Percentiles rank a stretch among this genome's conserved stretches.
phyloP scores from a whole-genome alignment of 1,140 invertebrate genomes.

The Scylla paramamosain region DNA sequence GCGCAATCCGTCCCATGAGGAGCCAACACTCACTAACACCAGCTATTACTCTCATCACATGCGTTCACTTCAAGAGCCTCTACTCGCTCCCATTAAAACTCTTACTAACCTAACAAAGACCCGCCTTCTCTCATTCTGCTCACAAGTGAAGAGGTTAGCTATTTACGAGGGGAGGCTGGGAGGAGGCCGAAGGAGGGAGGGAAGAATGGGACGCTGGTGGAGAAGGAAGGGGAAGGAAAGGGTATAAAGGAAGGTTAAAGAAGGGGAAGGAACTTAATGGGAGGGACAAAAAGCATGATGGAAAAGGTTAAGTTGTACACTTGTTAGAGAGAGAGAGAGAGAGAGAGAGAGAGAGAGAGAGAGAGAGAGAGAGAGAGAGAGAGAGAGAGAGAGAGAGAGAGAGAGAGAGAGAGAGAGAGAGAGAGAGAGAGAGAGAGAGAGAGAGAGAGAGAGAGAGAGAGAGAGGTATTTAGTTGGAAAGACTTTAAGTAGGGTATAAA shows the following conservation, averaged over 20 bases:
- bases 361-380: slow-evolving; percentile 17
- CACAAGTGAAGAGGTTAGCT: background rate
- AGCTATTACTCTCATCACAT: too few relatives aligned
- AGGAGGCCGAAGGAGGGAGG: background rate
- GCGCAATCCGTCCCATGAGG: too few relatives aligned
- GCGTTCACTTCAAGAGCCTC: too few relatives aligned
- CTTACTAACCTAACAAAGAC: background rate
- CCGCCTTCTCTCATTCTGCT: background rate
- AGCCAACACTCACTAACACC: too few relatives aligned
- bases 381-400: too few relatives aligned
- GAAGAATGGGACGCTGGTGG: background rate
- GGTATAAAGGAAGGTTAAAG: background rate
- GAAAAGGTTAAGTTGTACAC: background rate
- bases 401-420: background rate
- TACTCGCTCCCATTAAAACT: too few relatives aligned
- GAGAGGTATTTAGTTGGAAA: background rate
- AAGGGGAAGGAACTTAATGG: background rate
- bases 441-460: background rate
- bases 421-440: background rate
- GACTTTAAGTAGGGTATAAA: too few relatives aligned
- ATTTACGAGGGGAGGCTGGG: background rate
- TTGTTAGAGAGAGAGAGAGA: slow-evolving; percentile 25
- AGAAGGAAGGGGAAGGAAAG: background rate
- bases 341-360: too few relatives aligned
- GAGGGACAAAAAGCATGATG: background rate